phyloP scores from a whole-genome alignment of 2,113 vertebrate genomes.

The Tauraco erythrolophus region DNA sequence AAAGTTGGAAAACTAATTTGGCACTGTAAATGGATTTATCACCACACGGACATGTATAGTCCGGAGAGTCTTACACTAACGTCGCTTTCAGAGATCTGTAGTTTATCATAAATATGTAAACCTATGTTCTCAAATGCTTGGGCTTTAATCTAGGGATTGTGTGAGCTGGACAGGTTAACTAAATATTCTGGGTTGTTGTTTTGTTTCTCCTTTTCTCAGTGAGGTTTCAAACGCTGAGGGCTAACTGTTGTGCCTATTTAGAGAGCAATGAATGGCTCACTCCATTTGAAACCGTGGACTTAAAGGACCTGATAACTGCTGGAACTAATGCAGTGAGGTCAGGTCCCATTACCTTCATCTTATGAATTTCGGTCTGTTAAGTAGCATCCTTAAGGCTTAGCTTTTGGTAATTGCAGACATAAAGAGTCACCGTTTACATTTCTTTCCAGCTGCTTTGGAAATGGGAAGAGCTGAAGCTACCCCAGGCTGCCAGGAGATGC shows the following conservation, averaged over 20 bases:
- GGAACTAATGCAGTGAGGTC: neutral
- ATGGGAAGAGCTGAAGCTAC: neutral
- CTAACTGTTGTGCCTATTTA: neutral
- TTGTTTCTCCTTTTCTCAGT: neutral
- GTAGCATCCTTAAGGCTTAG: neutral
- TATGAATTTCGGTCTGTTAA: neutral
- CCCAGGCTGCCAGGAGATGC: neutral
- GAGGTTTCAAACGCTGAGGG: neutral
- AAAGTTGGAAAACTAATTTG: neutral
- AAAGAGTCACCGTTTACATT: neutral
- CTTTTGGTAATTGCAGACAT: neutral
- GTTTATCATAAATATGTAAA: neutral
- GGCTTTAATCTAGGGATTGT: neutral
- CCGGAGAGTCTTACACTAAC: neutral
- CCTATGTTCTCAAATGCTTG: neutral
- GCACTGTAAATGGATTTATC: neutral
- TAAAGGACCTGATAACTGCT: neutral
- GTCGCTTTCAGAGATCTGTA: neutral
- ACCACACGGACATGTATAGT: neutral
- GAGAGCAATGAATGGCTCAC: neutral
- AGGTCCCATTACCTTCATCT: neutral
- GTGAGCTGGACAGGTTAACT: neutral
- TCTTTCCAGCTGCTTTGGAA: neutral
- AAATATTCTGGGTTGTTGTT: neutral
- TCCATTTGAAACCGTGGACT: neutral